phyloP scores from a whole-genome alignment of 1,140 invertebrate species.

The Penaeus chinensis region DNA sequence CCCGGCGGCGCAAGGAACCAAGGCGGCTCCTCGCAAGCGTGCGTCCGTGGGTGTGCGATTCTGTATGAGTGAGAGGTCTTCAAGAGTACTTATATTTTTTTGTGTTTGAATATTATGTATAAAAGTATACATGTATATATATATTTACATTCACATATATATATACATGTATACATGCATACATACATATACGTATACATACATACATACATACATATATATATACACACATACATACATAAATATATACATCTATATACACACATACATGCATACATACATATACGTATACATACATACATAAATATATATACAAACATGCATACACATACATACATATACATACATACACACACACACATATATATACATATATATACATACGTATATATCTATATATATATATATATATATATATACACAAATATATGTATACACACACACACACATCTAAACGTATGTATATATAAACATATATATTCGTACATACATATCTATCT shows the following conservation, averaged over 20 bases:
- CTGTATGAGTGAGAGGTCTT: background rate
- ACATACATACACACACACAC: background rate
- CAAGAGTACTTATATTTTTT: background rate
- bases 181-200: background rate
- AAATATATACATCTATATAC: constrained; percentile 3
- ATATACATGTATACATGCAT: background rate
- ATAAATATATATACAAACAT: background rate
- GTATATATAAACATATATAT: constrained; percentile 35
- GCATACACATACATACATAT: background rate
- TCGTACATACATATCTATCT: constrained; percentile 29
- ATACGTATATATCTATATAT: constrained; percentile 34
- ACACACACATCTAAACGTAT: constrained; percentile 30
- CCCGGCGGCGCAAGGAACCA: too few species aligned
- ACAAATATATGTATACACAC: constrained; percentile 33
- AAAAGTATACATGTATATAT: constrained; percentile 2
- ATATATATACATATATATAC: background rate
- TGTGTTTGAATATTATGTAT: too few species aligned
- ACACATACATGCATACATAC: background rate
- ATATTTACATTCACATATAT: background rate
- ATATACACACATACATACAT: constrained; percentile 4
- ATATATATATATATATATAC: constrained; percentile 25
- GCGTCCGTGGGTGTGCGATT: background rate
- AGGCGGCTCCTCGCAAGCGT: too few species aligned
- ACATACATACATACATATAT: background rate
- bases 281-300: background rate